Base-by-base conservation (phyloP, 2,888 invertebrate species). In the Rapana venosa region DNA sequence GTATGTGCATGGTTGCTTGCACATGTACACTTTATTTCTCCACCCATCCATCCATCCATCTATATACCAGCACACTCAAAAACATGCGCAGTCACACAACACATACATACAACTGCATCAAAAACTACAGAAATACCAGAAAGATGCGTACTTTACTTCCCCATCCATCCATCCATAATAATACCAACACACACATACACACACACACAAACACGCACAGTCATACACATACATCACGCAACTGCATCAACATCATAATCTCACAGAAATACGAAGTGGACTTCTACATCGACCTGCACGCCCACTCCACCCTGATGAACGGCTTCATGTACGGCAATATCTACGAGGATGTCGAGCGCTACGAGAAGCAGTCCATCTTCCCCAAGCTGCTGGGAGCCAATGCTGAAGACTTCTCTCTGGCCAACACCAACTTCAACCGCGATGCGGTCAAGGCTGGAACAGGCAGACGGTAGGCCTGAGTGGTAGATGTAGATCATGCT, bases 221-320 rank as follows among this genome's bases (percentile, higher is more conserved):
- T 47, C 47, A 47, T 47, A 47, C 47, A 47, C 8, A 47, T 47
- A 47, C 47, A 47, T 47, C 47, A 47, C n/a, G n/a, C 74, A 77
- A 77, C 74, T 30, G n/a, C 26, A n/a, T 26, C 74, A 77, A n/a
- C 26, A 13, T 26, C 26, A 15, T 66, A 17, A 66, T 35, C 17
- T 6, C n/a, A 1, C 95, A 97, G 96, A 97, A 97, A 92, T 95
- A 96, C 32, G 98, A 99, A 93, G 96, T 99, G 94, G 99, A 99
- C 96, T 98, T 99, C 96, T 98, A 99, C 91, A 97, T 99, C 90
- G 99, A 99, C 96, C 97, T 99, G 87, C 99, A 99, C 96, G 98
- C 98, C 15, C 98, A 99, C 95, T 97, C 98, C 26, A 98, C 98
- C 93, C 97, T 98, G 91, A 98, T 98, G 95, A 99, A 99, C 17